phyloP scores from a whole-genome alignment of 2,113 vertebrate species.

The Leucopternis melanops region DNA sequence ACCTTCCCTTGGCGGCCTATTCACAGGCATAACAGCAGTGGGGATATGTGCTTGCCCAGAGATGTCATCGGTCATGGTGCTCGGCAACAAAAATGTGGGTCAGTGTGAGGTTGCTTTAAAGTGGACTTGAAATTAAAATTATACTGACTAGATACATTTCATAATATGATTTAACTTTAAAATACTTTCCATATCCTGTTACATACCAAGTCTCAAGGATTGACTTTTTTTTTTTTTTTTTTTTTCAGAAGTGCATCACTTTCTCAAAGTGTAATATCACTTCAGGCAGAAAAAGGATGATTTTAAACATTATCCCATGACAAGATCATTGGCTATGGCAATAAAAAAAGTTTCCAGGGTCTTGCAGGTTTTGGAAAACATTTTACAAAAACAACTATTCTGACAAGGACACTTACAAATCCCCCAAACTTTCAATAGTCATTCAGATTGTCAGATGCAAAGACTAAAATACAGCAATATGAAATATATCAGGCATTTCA shows the following conservation, averaged over 20 bases:
- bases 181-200: background rate
- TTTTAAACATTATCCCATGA: background rate
- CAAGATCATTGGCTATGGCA: background rate
- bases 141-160: background rate
- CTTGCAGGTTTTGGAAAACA: background rate
- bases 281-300: background rate
- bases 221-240: background rate
- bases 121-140: background rate
- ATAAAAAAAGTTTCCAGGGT: background rate
- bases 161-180: background rate
- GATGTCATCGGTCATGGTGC: no score
- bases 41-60: no score
- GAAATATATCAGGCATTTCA: background rate
- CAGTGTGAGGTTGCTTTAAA: background rate
- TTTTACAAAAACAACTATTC: background rate
- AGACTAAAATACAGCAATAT: background rate
- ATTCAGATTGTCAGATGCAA: background rate
- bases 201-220: background rate
- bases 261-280: background rate
- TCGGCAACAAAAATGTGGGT: background rate
- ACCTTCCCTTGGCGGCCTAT: no score
- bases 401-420: background rate
- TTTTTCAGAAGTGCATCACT: accelerated
- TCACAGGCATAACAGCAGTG: no score
- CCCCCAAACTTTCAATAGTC: background rate